Evolutionary conservation across 1,140 invertebrate genomes (phyloP).

Genomic region (Gryllus bimaculatus): DNA sequence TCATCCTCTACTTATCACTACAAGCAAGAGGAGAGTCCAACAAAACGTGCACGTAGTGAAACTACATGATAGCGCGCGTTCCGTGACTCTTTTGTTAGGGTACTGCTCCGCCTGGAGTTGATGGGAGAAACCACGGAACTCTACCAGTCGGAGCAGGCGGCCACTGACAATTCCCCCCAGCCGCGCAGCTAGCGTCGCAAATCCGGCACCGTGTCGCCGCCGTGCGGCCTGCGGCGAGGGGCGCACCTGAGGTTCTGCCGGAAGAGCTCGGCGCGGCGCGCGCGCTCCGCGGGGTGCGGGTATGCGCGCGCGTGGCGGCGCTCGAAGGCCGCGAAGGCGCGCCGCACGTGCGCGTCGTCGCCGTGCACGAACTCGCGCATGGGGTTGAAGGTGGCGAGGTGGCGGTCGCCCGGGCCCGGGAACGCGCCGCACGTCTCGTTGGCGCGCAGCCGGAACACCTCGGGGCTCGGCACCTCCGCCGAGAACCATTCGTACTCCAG

Average conservation of each 20-base stretch:
- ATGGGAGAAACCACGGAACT: too few relatives aligned
- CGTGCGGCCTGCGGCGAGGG: too few relatives aligned
- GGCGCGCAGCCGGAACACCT: conserved; percentile 56
- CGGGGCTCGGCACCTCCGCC: conserved; percentile 51
- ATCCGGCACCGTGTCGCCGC: too few relatives aligned
- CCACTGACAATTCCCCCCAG: too few relatives aligned
- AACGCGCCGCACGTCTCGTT: conserved; percentile 65
- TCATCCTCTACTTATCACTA: too few relatives aligned
- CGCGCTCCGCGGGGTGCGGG: conserved; percentile 51
- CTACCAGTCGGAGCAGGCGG: too few relatives aligned
- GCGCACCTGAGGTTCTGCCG: conserved; percentile 71
- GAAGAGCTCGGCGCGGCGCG: conserved; percentile 67
- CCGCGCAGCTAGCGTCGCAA: too few relatives aligned
- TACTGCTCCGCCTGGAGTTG: too few relatives aligned
- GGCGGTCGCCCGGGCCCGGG: conserved; percentile 73
- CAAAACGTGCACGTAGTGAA: too few relatives aligned
- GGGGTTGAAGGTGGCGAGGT: conserved; percentile 79
- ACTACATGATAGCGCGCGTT: too few relatives aligned
- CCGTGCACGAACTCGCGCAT: conserved; percentile 82
- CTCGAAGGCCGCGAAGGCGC: conserved; percentile 70
- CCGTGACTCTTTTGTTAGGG: too few relatives aligned
- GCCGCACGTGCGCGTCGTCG: conserved; percentile 60
- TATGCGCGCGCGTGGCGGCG: conserved; percentile 65
- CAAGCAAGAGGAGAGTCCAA: too few relatives aligned
- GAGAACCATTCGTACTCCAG: conserved; percentile 70